Conservation (phyloP, 2,797 vertebrate genomes). For the Apodemus agrarius region DNA sequence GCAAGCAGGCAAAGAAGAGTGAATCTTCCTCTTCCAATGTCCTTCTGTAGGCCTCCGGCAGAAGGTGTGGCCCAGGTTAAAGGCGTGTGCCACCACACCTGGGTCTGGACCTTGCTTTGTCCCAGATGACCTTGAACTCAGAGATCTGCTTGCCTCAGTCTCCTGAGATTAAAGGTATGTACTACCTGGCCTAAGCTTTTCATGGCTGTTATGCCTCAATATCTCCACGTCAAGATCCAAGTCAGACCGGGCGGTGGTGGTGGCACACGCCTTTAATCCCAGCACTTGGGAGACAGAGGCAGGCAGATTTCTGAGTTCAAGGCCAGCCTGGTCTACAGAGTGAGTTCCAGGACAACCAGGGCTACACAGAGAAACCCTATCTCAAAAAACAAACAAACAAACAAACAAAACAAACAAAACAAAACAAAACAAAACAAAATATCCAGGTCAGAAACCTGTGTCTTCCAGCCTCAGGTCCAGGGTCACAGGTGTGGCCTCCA, state of each 20-base stretch:
- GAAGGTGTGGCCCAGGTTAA: neutral
- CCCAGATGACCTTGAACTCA: neutral
- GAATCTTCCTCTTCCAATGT: neutral
- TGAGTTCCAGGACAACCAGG: too few relatives aligned
- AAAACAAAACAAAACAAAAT: too few relatives aligned
- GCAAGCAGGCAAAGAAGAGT: neutral
- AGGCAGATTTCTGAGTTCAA: too few relatives aligned
- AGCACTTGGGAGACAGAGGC: too few relatives aligned
- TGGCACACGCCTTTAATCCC: too few relatives aligned
- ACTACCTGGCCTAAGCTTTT: neutral
- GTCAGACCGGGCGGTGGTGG: too few relatives aligned
- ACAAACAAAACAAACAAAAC: too few relatives aligned
- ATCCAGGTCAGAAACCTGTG: neutral
- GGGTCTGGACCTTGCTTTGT: neutral
- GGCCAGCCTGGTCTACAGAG: too few relatives aligned
- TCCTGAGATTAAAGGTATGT: neutral
- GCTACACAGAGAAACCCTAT: too few relatives aligned
- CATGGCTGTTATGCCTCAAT: too few relatives aligned
- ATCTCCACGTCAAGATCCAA: neutral
- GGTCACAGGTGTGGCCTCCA: neutral
- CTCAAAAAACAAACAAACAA: too few relatives aligned
- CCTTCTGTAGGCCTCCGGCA: neutral
- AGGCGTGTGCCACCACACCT: too few relatives aligned
- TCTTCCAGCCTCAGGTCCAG: neutral
- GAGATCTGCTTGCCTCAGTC: neutral